These are phyloP conservation scores for Lobophora halterata DNA, from an alignment of 2,888 invertebrate genomes.

Conservation along the genomic window DNA sequence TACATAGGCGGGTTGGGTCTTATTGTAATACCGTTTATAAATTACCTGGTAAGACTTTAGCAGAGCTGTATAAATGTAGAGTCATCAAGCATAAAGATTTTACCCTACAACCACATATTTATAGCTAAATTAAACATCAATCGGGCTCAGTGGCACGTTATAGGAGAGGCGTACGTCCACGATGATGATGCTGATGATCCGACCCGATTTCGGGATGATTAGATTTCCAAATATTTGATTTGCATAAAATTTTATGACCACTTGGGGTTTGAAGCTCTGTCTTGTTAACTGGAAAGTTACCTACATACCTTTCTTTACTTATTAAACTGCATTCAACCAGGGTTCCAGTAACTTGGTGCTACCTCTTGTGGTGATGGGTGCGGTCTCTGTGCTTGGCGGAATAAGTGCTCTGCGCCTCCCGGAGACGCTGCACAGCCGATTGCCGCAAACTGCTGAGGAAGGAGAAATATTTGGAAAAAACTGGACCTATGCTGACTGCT, in stretches of 20 bases:
- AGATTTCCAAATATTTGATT: no score
- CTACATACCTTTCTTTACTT: background rate
- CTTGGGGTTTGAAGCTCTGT: no score
- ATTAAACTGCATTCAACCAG: slow-evolving; percentile 60
- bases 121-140: no score
- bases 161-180: no score
- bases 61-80: no score
- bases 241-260: no score
- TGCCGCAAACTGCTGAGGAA: slow-evolving; percentile 93
- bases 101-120: no score
- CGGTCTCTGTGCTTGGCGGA: slow-evolving; percentile 90
- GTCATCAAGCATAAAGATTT: no score
- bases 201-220: no score
- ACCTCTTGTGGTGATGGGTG: slow-evolving; percentile 92
- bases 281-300: no score
- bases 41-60: slow-evolving; percentile 90
- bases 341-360: slow-evolving; percentile 91
- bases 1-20: slow-evolving; percentile 94
- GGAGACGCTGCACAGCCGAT: slow-evolving; percentile 90
- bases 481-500: slow-evolving; percentile 88
- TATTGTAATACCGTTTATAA: slow-evolving; percentile 94
- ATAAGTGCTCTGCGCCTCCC: slow-evolving; percentile 89
- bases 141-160: no score
- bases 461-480: slow-evolving; percentile 93
- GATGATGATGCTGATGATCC: no score